Base-by-base conservation (phyloP, 2,797 vertebrate species). In the Gymnothorax javanicus region DNA sequence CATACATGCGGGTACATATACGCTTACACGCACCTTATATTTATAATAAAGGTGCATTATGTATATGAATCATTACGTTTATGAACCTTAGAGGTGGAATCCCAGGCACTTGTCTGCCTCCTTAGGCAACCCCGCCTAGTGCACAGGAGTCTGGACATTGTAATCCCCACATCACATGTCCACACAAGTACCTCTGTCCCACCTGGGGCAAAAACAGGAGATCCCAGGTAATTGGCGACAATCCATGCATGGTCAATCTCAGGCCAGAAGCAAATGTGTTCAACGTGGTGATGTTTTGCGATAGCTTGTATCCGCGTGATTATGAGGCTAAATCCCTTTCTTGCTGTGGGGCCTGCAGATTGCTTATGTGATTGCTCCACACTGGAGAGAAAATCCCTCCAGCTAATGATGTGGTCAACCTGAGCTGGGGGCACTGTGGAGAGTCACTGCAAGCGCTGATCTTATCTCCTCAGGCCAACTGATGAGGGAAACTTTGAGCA, bases 151-250 rank as follows among this genome's bases (percentile, higher is more conserved):
- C 88, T 15, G 0, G 0, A 33, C 17, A 92, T 91, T 94, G 20
- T 94, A 93, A 95, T 94, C 92, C 56, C 89, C 87, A 75, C 94
- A 89, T 86, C 88, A 91, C 90, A 90, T 7, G 88, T 82, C 82
- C 83, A 67, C 64, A 91, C 86, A 88, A 87, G 92, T 90, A 17
- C 91, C 87, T 87, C 84, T 3, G 43, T 9, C 86, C 73, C 87
- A 89, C 92, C 90, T 91, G 82, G 81, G 95, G 93, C 89, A 71
- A 84, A 92, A 88, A 91, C 89, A 91, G 83, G 90, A 90, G 94
- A 94, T 95, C 92, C 92, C 82, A 6, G 89, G 88, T 96, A 96
- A 96, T 94, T 96, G 93, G 91, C 93, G 93, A 93, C 93, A 96
- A 96, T 95, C 92, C 89, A 94, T 91, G 94, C 93, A 91, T 93